Evolutionary conservation across 2,113 vertebrate genomes (phyloP), one percentile per base, ranked within the genome.

Genomic region (Scophthalmus maximus): DNA sequence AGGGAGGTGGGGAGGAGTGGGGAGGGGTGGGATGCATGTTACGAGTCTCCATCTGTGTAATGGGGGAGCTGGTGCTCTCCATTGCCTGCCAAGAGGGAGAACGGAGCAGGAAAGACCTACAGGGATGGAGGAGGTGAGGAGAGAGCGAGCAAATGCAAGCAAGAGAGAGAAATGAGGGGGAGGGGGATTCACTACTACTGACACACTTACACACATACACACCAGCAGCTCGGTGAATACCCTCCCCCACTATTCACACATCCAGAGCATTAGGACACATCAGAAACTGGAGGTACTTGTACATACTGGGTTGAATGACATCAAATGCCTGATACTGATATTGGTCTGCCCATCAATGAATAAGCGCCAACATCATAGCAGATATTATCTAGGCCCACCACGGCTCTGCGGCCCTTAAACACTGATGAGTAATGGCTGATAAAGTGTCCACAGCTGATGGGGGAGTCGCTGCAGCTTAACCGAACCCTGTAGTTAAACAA

Each of bases 171-270:
- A 46, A 70, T 57, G 84, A 80, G 73, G 57, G 71, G 76, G 75
- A 72, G 59, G 77, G 42, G 72, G 60, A 78, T 75, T 63, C 72
- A 64, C 81, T 63, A 83, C 80, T 61, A 87, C 75, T 62, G 68
- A 82, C 80, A 88, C 76, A 81, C 70, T 63, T 42, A 29, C 59
- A 78, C 74, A 68, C 51, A 70, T 51, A 62, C 57, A 78, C 27
- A 47, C 44, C 18, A 68, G 26, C 55, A 84, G 67, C 63, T 66
- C 14, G 17, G 52, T 9, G 66, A 60, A 50, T 82, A 76, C 88
- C 88, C 59, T 86, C 78, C 86, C 83, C 78, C 89, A 85, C 84
- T 20, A 38, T 56, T 68, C 69, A 79, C 74, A 87, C 68, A 77
- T 77, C 81, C 78, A 87, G 7, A 49, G 74, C 82, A 78, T 20